These are phyloP conservation scores for Gephyroberyx darwinii DNA, from an alignment of 2,797 vertebrate species.

Conservation along the genomic window DNA sequence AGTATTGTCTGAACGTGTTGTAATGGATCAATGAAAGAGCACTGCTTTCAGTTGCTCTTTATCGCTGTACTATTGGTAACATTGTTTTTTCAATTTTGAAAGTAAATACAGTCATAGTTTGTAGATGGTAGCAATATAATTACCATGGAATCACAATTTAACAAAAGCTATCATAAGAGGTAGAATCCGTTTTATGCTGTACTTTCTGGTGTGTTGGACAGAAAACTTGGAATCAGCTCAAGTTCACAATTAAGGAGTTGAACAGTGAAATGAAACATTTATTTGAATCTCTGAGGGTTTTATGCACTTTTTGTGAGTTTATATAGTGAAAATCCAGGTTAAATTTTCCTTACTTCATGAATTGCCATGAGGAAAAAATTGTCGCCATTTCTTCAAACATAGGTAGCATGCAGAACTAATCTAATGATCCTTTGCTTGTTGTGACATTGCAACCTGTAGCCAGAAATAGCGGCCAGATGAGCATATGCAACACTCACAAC, in stretches of 20 bases:
- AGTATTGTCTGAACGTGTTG: neutral
- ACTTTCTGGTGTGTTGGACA: conserved; percentile 19
- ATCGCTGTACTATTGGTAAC: neutral
- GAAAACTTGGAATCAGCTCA: neutral
- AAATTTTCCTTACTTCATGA: no score
- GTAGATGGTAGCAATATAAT: neutral
- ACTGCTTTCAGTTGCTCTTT: neutral
- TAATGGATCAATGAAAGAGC: neutral
- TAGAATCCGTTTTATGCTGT: neutral
- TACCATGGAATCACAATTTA: neutral
- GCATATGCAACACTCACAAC: no score
- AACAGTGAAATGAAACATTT: neutral
- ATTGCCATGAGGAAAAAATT: no score
- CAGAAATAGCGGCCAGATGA: no score
- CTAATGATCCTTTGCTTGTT: no score
- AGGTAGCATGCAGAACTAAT: no score
- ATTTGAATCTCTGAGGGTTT: neutral
- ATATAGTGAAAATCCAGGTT: neutral
- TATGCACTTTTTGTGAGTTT: neutral
- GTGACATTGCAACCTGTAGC: no score
- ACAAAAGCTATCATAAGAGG: no score
- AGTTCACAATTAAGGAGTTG: neutral
- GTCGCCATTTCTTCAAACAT: no score
- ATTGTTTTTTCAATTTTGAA: neutral
- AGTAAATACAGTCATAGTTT: neutral